Base-by-base conservation (phyloP, 2,797 vertebrate genomes). In the Valencia hispanica region DNA sequence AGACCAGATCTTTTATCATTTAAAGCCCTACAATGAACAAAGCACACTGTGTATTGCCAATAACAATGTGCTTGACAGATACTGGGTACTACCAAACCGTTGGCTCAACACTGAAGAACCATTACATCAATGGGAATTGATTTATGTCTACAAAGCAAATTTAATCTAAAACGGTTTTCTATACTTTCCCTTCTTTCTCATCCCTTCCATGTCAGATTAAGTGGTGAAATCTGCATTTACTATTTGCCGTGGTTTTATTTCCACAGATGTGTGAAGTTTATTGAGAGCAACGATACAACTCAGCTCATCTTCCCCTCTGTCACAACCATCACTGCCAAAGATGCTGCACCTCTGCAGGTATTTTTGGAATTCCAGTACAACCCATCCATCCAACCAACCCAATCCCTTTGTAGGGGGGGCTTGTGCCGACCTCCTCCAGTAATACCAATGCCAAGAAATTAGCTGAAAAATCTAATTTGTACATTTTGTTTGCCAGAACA, bases 301-400 rank as follows among this genome's bases (percentile, higher is more conserved):
- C 97, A 97, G 88, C 93, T 99, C 70, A 99, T 99, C 89, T 99
- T 99, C 79, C 95, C 97, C 15, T 96, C 97, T 0, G 88, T 99
- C 65, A 97, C 97, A 14, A 95, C 89, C 48, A 96, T 99, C 81
- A 92, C 94, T 3, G 98, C 98, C 70, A 99, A 97, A 92, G 98
- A 99, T 45, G 98, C 97, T 0, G 96, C 95, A 30, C 97, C 97
- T 0, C 93, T 99, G 68, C 93, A 97, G 96, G 98, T 98, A 93
- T 50, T 68, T 27, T 8, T 25, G 14, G 15, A 14, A 27, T 27
- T 45, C 9, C 22, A 14, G 25, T 41, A 66, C 22, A n/a, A 66
- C 36, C n/a, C n/a, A n/a, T n/a, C n/a, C n/a, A n/a, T n/a, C n/a
- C n/a, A n/a, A n/a, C n/a, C n/a, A n/a, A n/a, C n/a, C n/a, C n/a